A percentile compares a stretch with the other conserved stretches of the same genome.
Conservation (phyloP, 2,113 vertebrate species). For the Eleginops maclovinus region DNA sequence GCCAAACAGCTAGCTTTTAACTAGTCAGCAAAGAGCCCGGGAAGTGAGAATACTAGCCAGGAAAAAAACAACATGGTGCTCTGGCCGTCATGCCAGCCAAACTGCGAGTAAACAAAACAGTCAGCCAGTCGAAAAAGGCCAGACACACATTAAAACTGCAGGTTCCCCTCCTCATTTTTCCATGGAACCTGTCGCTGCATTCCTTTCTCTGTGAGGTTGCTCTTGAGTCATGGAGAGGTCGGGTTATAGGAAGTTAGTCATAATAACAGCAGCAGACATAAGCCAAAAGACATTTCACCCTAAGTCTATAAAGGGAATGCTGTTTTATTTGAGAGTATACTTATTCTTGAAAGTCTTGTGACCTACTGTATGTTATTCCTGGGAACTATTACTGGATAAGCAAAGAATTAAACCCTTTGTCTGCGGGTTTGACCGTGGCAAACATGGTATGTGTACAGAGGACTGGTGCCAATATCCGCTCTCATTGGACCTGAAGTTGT, state of each 20-base stretch:
- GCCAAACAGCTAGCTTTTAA: conserved; percentile 6
- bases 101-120: conserved; percentile 44
- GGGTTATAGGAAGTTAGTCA: conserved; percentile 72
- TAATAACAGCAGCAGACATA: conserved; percentile 59
- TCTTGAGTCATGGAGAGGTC: conserved; percentile 68
- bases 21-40: neutral
- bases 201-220: conserved; percentile 70
- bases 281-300: conserved; percentile 40
- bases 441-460: neutral
- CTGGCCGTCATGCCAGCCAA: conserved; percentile 50
- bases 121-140: conserved; percentile 33
- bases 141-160: conserved; percentile 61
- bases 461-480: neutral
- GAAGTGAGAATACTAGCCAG: conserved; percentile 23
- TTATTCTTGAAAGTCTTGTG: conserved; percentile 14
- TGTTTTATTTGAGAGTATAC: neutral
- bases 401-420: neutral
- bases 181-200: conserved; percentile 74
- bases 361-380: neutral
- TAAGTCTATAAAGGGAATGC: conserved; percentile 30
- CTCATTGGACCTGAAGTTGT: neutral
- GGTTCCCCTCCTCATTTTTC: conserved; percentile 65
- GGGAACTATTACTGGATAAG: neutral
- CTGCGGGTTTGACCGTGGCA: neutral
- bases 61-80: conserved; percentile 5